These are phyloP conservation scores for Epinotia ramella DNA, from an alignment of 2,888 invertebrate species.

Conservation along the genomic window DNA sequence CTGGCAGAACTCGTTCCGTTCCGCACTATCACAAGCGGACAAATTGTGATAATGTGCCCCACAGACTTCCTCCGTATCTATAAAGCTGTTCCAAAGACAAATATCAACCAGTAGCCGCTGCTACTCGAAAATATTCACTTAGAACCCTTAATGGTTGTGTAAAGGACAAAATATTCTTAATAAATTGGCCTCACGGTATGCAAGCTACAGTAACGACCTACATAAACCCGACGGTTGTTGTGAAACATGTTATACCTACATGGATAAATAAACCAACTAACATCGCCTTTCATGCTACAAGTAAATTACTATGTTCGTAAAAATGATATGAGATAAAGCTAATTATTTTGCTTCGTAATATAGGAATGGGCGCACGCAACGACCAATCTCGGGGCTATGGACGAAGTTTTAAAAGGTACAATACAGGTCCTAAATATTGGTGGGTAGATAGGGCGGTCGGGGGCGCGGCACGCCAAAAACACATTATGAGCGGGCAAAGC, in stretches of 20 bases:
- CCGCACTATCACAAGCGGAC: constrained; percentile 27
- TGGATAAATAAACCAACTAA: constrained; percentile 57
- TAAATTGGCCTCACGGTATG: background rate
- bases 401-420: constrained; percentile 73
- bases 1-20: constrained; percentile 31
- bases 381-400: constrained; percentile 73
- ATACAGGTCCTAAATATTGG: constrained; percentile 74
- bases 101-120: background rate
- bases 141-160: background rate
- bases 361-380: constrained; percentile 76
- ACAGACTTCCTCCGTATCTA: background rate
- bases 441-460: constrained; percentile 73
- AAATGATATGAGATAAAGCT: constrained; percentile 76
- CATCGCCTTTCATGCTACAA: constrained; percentile 69
- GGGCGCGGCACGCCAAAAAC: constrained; percentile 81
- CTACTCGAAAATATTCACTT: background rate
- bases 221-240: constrained; percentile 31
- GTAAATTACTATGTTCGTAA: constrained; percentile 73
- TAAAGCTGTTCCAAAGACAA: background rate
- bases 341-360: constrained; percentile 77
- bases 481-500: constrained; percentile 77
- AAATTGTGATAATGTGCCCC: constrained; percentile 25
- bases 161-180: background rate
- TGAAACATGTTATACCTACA: constrained; percentile 47
- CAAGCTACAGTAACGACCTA: background rate